These are phyloP conservation scores for Laupala kohalensis DNA, from an alignment of 1,140 invertebrate genomes.

Conservation along the genomic window DNA sequence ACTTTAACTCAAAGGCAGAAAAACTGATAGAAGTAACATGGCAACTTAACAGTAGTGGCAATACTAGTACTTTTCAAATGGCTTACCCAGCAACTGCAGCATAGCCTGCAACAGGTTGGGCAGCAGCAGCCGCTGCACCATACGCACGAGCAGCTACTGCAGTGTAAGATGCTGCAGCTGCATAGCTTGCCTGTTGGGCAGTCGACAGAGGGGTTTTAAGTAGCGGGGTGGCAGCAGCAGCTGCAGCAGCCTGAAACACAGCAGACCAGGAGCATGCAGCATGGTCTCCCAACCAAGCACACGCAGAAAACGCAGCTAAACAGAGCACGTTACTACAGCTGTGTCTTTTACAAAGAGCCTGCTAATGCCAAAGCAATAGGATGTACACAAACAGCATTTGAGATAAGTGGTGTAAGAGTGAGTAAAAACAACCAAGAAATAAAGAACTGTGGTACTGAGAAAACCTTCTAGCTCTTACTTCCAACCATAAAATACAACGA, in stretches of 20 bases:
- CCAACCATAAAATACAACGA: too few species aligned
- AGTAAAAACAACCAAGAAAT: too few species aligned
- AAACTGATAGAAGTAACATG: too few species aligned
- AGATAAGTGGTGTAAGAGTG: too few species aligned
- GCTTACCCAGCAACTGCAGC: constrained; percentile 50
- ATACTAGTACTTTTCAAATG: background rate
- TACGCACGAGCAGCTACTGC: constrained; percentile 66
- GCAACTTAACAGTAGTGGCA: too few species aligned
- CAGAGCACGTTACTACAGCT: background rate
- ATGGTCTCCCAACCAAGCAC: background rate
- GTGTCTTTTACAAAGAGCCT: too few species aligned
- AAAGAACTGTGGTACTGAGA: too few species aligned
- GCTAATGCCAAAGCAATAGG: too few species aligned
- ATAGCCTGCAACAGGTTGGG: constrained; percentile 36
- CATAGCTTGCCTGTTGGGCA: constrained; percentile 58
- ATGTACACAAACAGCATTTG: too few species aligned
- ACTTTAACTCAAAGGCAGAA: too few species aligned
- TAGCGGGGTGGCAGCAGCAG: constrained; percentile 32
- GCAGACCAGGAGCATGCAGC: constrained; percentile 7
- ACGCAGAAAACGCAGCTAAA: background rate
- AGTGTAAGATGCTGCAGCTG: constrained; percentile 67
- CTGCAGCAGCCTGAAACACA: constrained; percentile 42
- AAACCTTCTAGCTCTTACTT: too few species aligned
- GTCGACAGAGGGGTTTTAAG: constrained; percentile 39
- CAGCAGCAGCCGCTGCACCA: constrained; percentile 49